phyloP scores from a whole-genome alignment of 2,888 invertebrate species.

The Lasioglossum villosulum region DNA sequence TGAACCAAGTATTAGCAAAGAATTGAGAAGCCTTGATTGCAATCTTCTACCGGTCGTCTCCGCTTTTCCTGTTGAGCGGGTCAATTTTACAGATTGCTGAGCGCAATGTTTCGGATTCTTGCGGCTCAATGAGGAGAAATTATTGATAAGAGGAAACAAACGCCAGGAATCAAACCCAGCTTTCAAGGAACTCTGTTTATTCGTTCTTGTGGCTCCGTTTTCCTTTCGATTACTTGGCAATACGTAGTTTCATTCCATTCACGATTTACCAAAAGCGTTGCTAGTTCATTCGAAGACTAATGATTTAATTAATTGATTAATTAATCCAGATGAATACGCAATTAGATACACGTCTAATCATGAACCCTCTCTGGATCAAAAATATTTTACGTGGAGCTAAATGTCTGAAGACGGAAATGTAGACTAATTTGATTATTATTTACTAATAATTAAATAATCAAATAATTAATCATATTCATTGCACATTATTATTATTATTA shows the following conservation, averaged over 20 bases:
- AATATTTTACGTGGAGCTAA: too few relatives aligned
- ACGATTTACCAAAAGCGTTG: neutral
- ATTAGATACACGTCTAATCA: neutral
- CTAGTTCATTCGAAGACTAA: neutral
- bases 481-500: too few relatives aligned
- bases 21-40: slow-evolving; percentile 64
- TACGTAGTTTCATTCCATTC: neutral
- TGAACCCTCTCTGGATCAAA: too few relatives aligned
- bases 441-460: too few relatives aligned
- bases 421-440: too few relatives aligned
- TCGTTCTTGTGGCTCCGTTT: neutral
- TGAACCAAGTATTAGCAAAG: slow-evolving; percentile 64
- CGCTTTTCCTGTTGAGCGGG: slow-evolving; percentile 19
- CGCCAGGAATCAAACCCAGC: neutral
- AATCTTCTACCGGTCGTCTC: slow-evolving; percentile 48
- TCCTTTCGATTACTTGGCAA: neutral
- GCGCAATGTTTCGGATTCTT: neutral
- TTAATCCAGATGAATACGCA: neutral
- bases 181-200: neutral
- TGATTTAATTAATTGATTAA: too few relatives aligned
- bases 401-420: too few relatives aligned
- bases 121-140: neutral
- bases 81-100: slow-evolving; percentile 41
- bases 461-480: too few relatives aligned
- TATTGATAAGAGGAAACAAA: slow-evolving; percentile 22